Percentiles rank a stretch among this genome's conserved stretches.
Conservation (phyloP, 1,140 invertebrate species). For the Heliconius eleuchia region DNA sequence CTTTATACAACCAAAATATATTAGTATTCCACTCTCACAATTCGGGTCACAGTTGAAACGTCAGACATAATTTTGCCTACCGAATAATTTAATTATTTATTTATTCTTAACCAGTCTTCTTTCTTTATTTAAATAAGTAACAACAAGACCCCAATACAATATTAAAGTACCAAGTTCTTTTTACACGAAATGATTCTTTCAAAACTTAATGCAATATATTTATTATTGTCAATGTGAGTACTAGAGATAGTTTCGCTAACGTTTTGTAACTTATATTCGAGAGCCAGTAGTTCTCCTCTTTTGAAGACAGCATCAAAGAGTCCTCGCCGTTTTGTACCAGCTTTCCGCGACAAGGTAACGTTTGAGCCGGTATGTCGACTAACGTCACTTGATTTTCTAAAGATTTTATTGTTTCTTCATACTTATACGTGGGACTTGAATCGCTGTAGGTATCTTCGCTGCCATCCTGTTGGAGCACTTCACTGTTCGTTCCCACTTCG, state of each 20-base stretch:
- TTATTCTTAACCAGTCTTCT: slow-evolving; percentile 68
- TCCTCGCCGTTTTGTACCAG: slow-evolving; percentile 64
- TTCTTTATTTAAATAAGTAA: slow-evolving; percentile 53
- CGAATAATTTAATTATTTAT: slow-evolving; percentile 58
- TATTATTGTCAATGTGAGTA: slow-evolving; percentile 48
- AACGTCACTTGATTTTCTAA: slow-evolving; percentile 53
- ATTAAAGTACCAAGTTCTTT: slow-evolving; percentile 14
- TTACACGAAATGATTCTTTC: not conserved
- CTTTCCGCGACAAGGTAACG: slow-evolving; percentile 57
- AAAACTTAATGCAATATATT: slow-evolving; percentile 24
- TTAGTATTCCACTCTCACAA: slow-evolving; percentile 12
- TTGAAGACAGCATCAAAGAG: slow-evolving; percentile 71
- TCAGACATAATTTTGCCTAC: slow-evolving; percentile 35
- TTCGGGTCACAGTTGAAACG: not conserved
- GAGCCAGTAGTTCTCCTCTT: slow-evolving; percentile 69
- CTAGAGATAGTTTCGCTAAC: slow-evolving; percentile 49
- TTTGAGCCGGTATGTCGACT: slow-evolving; percentile 57
- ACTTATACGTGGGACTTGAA: slow-evolving; percentile 47
- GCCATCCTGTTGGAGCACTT: slow-evolving; percentile 53
- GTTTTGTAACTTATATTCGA: slow-evolving; percentile 51
- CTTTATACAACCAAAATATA: not conserved
- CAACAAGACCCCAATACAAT: slow-evolving; percentile 18
- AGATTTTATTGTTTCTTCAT: slow-evolving; percentile 54
- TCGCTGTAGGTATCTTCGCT: slow-evolving; percentile 57
- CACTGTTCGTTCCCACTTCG: slow-evolving; percentile 49